phyloP scores from a whole-genome alignment of 2,113 vertebrate genomes.

The Variabilichromis moorii region DNA sequence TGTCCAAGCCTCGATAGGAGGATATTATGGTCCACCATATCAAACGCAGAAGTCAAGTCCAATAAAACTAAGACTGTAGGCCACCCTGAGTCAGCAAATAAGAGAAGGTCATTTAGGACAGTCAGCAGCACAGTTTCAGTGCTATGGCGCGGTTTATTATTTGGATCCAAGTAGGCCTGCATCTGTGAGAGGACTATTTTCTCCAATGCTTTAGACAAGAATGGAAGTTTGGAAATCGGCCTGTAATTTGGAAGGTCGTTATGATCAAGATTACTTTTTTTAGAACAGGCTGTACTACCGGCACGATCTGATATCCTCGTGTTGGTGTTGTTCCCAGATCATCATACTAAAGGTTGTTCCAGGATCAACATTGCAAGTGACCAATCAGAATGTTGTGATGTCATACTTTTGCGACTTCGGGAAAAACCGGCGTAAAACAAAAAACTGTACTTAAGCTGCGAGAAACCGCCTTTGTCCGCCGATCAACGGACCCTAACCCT shows the following conservation, averaged over 20 bases:
- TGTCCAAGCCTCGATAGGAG: rapidly evolving
- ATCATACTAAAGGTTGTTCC: too few species aligned
- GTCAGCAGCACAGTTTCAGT: neutral
- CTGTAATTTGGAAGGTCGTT: rapidly evolving
- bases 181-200: neutral
- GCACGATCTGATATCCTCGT: too few species aligned
- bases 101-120: rapidly evolving
- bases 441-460: too few species aligned
- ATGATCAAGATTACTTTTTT: neutral
- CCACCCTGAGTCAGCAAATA: neutral
- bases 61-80: neutral
- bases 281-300: neutral
- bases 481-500: too few species aligned
- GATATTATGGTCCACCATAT: neutral
- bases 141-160: rapidly evolving
- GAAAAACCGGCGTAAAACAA: too few species aligned
- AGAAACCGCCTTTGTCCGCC: too few species aligned
- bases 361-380: too few species aligned
- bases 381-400: too few species aligned
- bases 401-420: too few species aligned
- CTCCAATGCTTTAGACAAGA: neutral
- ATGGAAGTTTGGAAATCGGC: neutral
- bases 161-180: neutral
- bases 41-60: rapidly evolving
- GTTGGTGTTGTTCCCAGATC: too few species aligned